These are phyloP conservation scores for Rambutsinella grinnellia DNA, from an alignment of 2,888 invertebrate genomes.

Conservation along the genomic window DNA sequence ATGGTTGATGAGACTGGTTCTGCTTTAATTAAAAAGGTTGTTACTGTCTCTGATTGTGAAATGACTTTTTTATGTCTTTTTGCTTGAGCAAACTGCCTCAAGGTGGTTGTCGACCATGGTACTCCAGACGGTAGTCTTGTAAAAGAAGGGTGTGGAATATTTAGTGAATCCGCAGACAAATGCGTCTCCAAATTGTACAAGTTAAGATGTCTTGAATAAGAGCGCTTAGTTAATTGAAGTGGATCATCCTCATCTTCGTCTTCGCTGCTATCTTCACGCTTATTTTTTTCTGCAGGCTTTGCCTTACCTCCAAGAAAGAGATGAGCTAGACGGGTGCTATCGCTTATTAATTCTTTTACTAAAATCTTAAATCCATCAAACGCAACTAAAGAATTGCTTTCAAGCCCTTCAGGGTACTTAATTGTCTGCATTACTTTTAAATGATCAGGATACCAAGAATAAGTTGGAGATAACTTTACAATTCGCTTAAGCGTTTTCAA, in stretches of 20 bases:
- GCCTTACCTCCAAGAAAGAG: neutral
- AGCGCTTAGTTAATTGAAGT: neutral
- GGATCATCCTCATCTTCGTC: neutral
- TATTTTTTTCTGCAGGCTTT: too few relatives aligned
- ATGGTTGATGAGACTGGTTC: too few relatives aligned
- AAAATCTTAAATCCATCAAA: conserved; percentile 23
- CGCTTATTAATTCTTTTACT: neutral
- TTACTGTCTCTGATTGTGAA: too few relatives aligned
- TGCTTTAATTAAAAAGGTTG: too few relatives aligned
- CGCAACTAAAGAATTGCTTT: conserved; percentile 15
- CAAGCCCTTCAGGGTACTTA: conserved; percentile 9
- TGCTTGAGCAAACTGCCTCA: too few relatives aligned
- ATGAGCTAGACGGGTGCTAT: neutral
- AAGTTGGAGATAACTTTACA: conserved; percentile 19
- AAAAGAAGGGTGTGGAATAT: too few relatives aligned
- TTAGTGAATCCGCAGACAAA: too few relatives aligned
- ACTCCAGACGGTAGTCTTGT: too few relatives aligned
- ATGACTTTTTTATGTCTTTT: too few relatives aligned
- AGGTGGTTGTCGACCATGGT: too few relatives aligned
- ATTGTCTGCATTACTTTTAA: conserved; percentile 31
- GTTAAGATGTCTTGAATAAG: conserved; percentile 14
- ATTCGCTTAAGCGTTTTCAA: conserved; percentile 16
- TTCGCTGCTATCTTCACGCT: too few relatives aligned
- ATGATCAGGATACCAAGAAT: conserved; percentile 38
- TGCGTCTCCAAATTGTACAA: conserved; percentile 11